phyloP scores from a whole-genome alignment of 2,113 vertebrate genomes.

The Origma solitaria region DNA sequence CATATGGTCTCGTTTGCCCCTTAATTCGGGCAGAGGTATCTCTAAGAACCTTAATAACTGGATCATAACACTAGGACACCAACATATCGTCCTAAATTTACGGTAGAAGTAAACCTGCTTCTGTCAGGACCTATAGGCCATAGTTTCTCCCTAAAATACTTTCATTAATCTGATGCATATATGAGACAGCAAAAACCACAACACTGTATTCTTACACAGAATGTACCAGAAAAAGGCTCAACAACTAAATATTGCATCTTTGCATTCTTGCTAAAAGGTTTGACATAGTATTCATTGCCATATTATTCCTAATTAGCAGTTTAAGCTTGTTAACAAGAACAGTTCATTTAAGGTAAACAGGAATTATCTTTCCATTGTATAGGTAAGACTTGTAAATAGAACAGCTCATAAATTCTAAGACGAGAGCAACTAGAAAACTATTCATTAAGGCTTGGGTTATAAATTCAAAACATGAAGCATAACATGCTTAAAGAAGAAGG shows the following conservation, averaged over 20 bases:
- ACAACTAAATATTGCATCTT: not conserved
- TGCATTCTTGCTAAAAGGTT: not conserved
- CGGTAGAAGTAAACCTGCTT: not conserved
- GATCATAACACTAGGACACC: too few relatives aligned
- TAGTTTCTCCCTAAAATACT: not conserved
- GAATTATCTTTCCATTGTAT: constrained; percentile 26
- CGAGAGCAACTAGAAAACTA: constrained; percentile 34
- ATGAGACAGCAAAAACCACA: not conserved
- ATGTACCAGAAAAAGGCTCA: not conserved
- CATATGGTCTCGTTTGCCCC: too few relatives aligned
- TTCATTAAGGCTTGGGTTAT: constrained; percentile 47
- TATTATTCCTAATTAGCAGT: constrained; percentile 28
- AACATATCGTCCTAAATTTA: not conserved
- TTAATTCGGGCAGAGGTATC: too few relatives aligned
- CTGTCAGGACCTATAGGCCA: not conserved
- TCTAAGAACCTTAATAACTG: too few relatives aligned
- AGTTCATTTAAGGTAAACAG: constrained; percentile 45
- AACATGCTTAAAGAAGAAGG: constrained; percentile 14
- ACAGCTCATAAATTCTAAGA: constrained; percentile 50
- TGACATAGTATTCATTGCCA: constrained; percentile 8
- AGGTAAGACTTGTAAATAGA: constrained; percentile 54
- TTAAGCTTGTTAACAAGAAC: constrained; percentile 38
- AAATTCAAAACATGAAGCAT: constrained; percentile 56
- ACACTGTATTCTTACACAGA: rapidly evolving
- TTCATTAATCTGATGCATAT: not conserved